Evolutionary conservation across 2,888 invertebrate species (phyloP), one percentile per base, ranked within the genome.

Genomic region (Acanthoscelides obtectus): DNA sequence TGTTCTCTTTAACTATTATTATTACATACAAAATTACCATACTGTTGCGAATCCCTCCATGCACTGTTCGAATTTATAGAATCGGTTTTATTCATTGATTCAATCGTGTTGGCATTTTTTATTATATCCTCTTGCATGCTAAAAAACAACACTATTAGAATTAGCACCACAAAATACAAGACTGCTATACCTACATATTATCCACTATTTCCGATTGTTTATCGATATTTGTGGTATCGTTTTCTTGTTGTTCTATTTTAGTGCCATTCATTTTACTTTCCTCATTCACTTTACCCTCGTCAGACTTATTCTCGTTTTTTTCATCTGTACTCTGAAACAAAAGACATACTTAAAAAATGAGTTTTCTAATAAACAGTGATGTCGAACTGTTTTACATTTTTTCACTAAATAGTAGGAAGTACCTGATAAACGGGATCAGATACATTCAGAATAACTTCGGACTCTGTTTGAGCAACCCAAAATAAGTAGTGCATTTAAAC

Each of bases 1-100:
- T 78, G 79, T 77, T 77, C 77, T 76, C 75, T 79, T 81, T 78
- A 82, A 80, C 80, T 82, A 79, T 81, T 82, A 79, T 82, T 81
- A 81, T 81, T 81, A 75, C 76, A 80, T 74, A 81, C 76, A 77
- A 82, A 78, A 80, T 82, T 81, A 80, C 80, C 81, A 72, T 80
- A 84, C 79, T 83, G 84, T 80, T 84, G 84, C 74, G 83, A 83
- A 76, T 79, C 79, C 79, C 85, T 84, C 85, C 85, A 86, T 75
- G 84, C 79, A 80, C 84, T 85, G 80, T 86, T 86, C 79, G 85
- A 85, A 83, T 85, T 85, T 80, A 85, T 79, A 72, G 85, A 83
- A 81, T 85, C 85, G 73, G 83, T 83, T 80, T 82, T 82, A 77
- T 79, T 82, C 79, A 85, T 79, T 72, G 84, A 82, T 77, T 83